These are phyloP conservation scores for Polymixis flavicincta DNA, from an alignment of 2,888 invertebrate species.

Conservation along the genomic window DNA sequence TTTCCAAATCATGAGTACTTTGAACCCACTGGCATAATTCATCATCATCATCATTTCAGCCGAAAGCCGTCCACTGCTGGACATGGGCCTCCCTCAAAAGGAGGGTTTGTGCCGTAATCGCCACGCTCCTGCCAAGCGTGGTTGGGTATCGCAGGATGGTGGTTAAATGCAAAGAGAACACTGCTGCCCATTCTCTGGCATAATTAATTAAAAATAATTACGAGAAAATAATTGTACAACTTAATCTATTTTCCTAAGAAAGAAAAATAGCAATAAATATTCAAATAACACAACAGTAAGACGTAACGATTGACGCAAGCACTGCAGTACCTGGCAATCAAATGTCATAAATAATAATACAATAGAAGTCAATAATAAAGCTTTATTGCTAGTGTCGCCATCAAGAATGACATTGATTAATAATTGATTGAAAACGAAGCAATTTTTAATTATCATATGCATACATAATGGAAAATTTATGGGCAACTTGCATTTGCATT, in stretches of 20 bases:
- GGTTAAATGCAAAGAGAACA: too few relatives aligned
- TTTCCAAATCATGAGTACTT: too few relatives aligned
- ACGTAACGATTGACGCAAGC: slow-evolving; percentile 32
- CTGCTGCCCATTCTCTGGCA: too few relatives aligned
- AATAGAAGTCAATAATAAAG: slow-evolving; percentile 54
- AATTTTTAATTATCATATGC: slow-evolving; percentile 51
- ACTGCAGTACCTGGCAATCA: slow-evolving; percentile 48
- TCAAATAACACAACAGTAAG: slow-evolving; percentile 21
- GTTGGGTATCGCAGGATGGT: too few relatives aligned
- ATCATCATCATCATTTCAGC: too few relatives aligned
- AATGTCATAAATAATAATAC: slow-evolving; percentile 57
- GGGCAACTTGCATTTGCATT: slow-evolving; percentile 28
- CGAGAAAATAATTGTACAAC: background rate
- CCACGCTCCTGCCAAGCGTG: too few relatives aligned
- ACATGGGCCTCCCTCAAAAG: too few relatives aligned
- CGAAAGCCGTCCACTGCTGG: too few relatives aligned
- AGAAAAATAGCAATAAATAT: slow-evolving; percentile 21
- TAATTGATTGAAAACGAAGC: slow-evolving; percentile 46
- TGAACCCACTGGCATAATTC: background rate
- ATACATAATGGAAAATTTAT: slow-evolving; percentile 33
- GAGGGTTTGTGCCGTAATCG: too few relatives aligned
- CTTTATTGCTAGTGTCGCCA: slow-evolving; percentile 45
- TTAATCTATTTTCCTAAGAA: slow-evolving; percentile 9
- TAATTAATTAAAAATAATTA: background rate
- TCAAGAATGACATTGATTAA: slow-evolving; percentile 55